Base-by-base conservation (phyloP, 2,888 invertebrate genomes). In the Mythimna vitellina region DNA sequence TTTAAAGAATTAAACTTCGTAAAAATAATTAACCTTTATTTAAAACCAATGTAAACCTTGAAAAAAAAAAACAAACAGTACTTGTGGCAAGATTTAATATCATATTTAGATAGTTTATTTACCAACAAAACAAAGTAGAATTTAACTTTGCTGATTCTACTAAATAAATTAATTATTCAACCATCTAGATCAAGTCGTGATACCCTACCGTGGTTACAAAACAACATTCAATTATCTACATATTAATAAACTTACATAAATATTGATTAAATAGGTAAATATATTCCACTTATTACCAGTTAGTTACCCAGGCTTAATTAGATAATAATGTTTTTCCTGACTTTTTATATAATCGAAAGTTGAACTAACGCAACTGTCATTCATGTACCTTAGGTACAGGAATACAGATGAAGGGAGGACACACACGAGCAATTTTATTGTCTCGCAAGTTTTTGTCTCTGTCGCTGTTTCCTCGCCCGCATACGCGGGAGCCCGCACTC, bases 121-220 rank as follows among this genome's bases (percentile, higher is more conserved):
- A 42, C 42, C 5, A 17, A 17, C 17, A 17, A 46, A 46, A 46
- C 17, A 17, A 6, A 17, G 62, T 29, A 62, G n/a, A 20, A 68
- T 10, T 46, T 29, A 70, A 35, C 17, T 5, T 6, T 49, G 6
- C 8, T 0, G 17, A 53, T 60, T n/a, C 14, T 56, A 29, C 22
- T 42, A 60, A 32, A 38, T 51, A 58, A 54, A 14, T 65, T 9
- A 64, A 61, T 72, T 64, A 82, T 73, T 49, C 70, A 69, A 60
- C n/a, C 54, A 77, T 68, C 60, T 71, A 68, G 84, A 81, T 61
- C 65, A 70, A 57, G 53, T 74, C 81, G 71, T 81, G 81, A 71
- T 65, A 38, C n/a, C 54, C 17, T 65, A 62, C 32, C n/a, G 25
- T 54, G 12, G 14, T 60, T 73, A 76, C 49, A 61, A 70, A 82